Evolutionary conservation across 2,113 vertebrate genomes (phyloP).

Genomic region (Vidua chalybeata): DNA sequence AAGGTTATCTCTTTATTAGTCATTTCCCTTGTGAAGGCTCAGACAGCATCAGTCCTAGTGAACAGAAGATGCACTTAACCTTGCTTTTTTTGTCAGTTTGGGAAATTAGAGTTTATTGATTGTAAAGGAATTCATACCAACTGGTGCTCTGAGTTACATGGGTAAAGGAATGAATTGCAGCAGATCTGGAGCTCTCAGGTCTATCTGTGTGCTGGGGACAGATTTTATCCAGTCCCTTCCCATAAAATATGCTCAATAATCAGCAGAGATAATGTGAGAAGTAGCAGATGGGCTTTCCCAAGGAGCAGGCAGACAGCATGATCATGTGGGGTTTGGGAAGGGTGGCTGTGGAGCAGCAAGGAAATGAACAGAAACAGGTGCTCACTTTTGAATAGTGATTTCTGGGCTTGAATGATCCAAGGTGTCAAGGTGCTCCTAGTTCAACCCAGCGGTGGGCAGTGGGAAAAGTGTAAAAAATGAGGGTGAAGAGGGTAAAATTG

Average conservation of each 20-base stretch:
- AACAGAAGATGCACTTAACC: background rate
- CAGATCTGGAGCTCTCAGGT: background rate
- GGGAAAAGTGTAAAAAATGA: background rate
- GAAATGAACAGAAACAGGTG: background rate
- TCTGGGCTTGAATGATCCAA: background rate
- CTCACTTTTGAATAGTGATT: background rate
- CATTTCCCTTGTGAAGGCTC: background rate
- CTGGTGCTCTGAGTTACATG: fast-evolving
- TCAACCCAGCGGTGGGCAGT: background rate
- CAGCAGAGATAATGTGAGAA: background rate
- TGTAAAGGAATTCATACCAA: background rate
- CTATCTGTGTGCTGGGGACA: background rate
- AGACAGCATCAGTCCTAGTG: background rate
- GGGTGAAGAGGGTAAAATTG: background rate
- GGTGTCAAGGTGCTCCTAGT: background rate
- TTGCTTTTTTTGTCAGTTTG: background rate
- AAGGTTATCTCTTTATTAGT: slow-evolving; percentile 23
- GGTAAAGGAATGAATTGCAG: background rate
- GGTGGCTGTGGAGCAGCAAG: background rate
- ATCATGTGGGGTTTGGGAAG: background rate
- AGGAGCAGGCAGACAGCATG: background rate
- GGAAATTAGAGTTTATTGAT: slow-evolving; percentile 1
- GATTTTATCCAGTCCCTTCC: background rate
- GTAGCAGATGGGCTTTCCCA: background rate
- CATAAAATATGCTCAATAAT: background rate